Base-by-base conservation (phyloP, 2,797 vertebrate species). In the Euthynnus affinis region DNA sequence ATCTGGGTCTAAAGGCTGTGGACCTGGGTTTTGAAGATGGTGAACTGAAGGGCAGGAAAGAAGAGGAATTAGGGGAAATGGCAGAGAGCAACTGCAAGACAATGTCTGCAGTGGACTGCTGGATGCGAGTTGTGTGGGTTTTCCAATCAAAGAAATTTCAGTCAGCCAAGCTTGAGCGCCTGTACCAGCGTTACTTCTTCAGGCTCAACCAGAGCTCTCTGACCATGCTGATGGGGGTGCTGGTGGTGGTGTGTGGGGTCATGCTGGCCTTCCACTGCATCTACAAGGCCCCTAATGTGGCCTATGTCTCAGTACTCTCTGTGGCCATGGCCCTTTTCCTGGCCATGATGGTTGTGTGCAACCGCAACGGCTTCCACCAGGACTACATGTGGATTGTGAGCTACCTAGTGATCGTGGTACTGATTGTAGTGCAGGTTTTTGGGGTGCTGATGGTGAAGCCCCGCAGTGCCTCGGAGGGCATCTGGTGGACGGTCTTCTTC, bases 341-440 rank as follows among this genome's bases (percentile, higher is more conserved):
- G 88, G 94, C 91, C 2, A 93, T 99, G 88, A 98, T 98, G 97
- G 96, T 97, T 86, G 96, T 99, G 83, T 99, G 98, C 89, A 99
- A 98, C 78, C 95, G 97, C 57, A 98, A 97, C 23, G 96, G 97
- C 85, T 99, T 99, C 92, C 98, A 97, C 88, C 97, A 99, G 93
- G 97, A 99, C 95, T 98, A 96, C 89, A 98, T 99, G 98, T 98
- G 98, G 97, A 96, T 97, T 27, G 97, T 98, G 90, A 99, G 97
- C 95, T 99, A 99, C 79, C 91, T 98, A 91, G 97, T 99, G 86
- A 96, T 99, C 81, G 95, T 88, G 55, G 92, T 97, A 65, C 94
- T 99, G 81, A 94, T 96, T 0, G 96, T 96, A 1, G 96, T 99
- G 63, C 97, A 99, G 91, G 93, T 95, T 0, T 93, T 96, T 29